These are phyloP conservation scores for Elmis aenea DNA, from an alignment of 2,888 invertebrate species.

Conservation along the genomic window DNA sequence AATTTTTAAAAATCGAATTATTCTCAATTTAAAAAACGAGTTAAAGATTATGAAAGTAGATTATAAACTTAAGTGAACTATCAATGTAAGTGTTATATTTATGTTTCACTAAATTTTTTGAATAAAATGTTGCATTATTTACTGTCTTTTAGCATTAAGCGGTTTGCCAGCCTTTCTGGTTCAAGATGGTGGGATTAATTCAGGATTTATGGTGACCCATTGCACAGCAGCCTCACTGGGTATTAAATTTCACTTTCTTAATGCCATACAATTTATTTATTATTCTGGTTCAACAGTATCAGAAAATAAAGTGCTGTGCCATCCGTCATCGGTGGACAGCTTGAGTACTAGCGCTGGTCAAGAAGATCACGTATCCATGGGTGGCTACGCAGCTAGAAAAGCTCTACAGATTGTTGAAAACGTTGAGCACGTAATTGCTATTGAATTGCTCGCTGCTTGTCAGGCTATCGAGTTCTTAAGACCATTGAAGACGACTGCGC, in stretches of 20 bases:
- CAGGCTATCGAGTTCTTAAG: slow-evolving; percentile 64
- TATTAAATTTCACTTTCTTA: slow-evolving; percentile 27
- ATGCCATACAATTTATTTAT: background rate
- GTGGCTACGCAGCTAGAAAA: slow-evolving; percentile 61
- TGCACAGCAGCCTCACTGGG: slow-evolving; percentile 61
- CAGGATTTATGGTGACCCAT: slow-evolving; percentile 65
- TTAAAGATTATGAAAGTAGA: background rate
- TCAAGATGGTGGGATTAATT: slow-evolving; percentile 62
- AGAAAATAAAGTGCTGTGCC: slow-evolving; percentile 64
- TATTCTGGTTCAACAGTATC: slow-evolving; percentile 57
- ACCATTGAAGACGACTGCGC: slow-evolving; percentile 57
- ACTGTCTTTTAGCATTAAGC: slow-evolving; percentile 47
- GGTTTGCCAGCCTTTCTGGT: slow-evolving; percentile 62
- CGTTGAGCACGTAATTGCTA: slow-evolving; percentile 57
- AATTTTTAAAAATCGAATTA: too few relatives aligned
- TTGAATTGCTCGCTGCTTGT: slow-evolving; percentile 61
- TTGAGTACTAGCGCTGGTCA: slow-evolving; percentile 62
- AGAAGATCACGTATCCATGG: slow-evolving; percentile 69
- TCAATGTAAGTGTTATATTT: background rate
- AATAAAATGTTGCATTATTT: too few relatives aligned
- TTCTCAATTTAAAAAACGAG: too few relatives aligned
- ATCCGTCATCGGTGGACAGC: slow-evolving; percentile 62
- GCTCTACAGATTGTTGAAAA: slow-evolving; percentile 52
- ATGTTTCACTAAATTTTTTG: too few relatives aligned
- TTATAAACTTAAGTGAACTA: background rate